phyloP scores from a whole-genome alignment of 1,140 invertebrate species.

The Danaus plexippus region DNA sequence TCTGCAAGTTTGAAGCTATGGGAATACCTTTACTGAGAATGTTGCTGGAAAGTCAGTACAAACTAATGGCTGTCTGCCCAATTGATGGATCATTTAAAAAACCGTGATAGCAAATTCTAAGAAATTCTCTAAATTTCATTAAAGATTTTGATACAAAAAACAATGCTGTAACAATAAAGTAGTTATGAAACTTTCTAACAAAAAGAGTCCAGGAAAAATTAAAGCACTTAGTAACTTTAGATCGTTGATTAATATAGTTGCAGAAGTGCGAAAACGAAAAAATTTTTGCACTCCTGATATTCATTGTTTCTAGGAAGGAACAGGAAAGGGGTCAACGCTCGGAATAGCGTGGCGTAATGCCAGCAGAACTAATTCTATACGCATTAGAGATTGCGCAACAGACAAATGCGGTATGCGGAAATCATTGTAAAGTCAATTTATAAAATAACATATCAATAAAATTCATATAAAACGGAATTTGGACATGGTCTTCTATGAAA shows the following conservation, averaged over 20 bases:
- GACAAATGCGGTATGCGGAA: conserved; percentile 34
- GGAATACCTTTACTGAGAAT: neutral
- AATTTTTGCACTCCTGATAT: conserved; percentile 15
- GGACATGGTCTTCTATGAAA: too few relatives aligned
- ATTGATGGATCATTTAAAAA: too few relatives aligned
- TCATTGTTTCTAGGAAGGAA: conserved; percentile 37
- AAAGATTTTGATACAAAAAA: too few relatives aligned
- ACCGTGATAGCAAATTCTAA: too few relatives aligned
- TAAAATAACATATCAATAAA: neutral
- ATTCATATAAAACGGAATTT: too few relatives aligned
- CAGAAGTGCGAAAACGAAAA: neutral
- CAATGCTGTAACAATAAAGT: conserved; percentile 7
- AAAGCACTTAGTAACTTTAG: neutral
- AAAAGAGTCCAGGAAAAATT: conserved; percentile 2
- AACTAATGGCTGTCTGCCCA: too few relatives aligned
- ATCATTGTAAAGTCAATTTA: conserved; percentile 11
- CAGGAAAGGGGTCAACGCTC: conserved; percentile 39
- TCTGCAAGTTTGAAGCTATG: neutral
- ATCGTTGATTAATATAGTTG: conserved; percentile 1
- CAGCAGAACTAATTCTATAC: conserved; percentile 38
- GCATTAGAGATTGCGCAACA: conserved; percentile 31
- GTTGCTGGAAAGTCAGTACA: too few relatives aligned
- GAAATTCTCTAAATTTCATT: too few relatives aligned
- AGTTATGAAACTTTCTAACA: conserved; percentile 5
- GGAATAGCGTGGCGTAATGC: conserved; percentile 44